Percentiles rank a stretch among this genome's conserved stretches.
phyloP scores from a whole-genome alignment of 2,888 invertebrate species.

The Drosophila rubida region DNA sequence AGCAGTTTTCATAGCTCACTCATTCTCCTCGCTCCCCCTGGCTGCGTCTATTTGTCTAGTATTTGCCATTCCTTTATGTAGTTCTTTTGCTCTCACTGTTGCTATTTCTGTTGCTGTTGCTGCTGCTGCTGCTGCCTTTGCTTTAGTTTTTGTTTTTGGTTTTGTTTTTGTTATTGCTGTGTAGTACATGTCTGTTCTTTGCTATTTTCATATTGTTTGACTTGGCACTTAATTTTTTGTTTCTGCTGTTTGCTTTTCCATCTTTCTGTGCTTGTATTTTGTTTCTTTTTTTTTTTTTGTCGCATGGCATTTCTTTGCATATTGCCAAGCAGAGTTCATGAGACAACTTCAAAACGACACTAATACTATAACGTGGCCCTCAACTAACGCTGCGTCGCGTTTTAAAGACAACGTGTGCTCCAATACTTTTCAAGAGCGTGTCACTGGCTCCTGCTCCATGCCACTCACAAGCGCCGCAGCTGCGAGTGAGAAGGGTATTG shows the following conservation, averaged over 20 bases:
- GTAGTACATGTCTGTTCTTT: slow-evolving; percentile 19
- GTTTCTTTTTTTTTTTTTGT: slow-evolving; percentile 8
- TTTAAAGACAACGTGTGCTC: slow-evolving; percentile 36
- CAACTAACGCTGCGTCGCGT: slow-evolving; percentile 49
- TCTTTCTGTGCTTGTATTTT: neutral
- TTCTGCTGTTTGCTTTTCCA: slow-evolving; percentile 6
- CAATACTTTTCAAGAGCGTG: slow-evolving; percentile 6
- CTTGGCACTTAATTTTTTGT: slow-evolving; percentile 39
- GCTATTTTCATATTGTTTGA: slow-evolving; percentile 49
- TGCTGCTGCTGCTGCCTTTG: too few relatives aligned
- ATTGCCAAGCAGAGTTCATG: slow-evolving; percentile 59
- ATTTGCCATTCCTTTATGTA: slow-evolving; percentile 66
- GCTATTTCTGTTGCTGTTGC: too few relatives aligned
- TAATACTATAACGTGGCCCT: slow-evolving; percentile 65
- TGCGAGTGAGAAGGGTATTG: neutral
- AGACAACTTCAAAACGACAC: slow-evolving; percentile 69
- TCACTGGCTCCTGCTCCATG: neutral
- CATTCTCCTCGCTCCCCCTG: neutral
- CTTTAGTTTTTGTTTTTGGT: neutral
- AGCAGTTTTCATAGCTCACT: slow-evolving; percentile 24
- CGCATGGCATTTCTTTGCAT: slow-evolving; percentile 46
- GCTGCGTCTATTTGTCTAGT: slow-evolving; percentile 37
- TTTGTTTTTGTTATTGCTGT: neutral
- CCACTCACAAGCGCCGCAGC: too few relatives aligned
- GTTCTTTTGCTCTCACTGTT: too few relatives aligned